Evolutionary conservation across 2,797 vertebrate genomes (phyloP), one percentile per base, ranked within the genome.

Genomic region (Rhabdophis nuchalis): DNA sequence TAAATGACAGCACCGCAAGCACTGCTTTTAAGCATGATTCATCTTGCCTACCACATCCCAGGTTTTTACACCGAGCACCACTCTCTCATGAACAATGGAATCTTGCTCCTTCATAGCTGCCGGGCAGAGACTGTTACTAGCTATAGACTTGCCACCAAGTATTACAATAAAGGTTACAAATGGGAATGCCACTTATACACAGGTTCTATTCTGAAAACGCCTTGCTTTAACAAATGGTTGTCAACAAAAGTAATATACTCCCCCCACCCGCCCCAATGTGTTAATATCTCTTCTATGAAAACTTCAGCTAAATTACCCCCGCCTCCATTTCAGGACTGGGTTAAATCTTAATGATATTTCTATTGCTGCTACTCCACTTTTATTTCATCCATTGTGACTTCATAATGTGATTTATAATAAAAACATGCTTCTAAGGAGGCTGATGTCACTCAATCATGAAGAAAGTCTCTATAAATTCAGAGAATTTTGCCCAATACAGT

Each of bases 161-260:
- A 97, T 96, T 97, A 98, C 96, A 97, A 97, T 97, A 98, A 98
- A 98, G 96, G 96, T 97, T 96, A 98, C 94, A 97, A 96, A 97
- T 97, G 97, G 96, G 97, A 97, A 97, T 97, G 96, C 96, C 96
- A 96, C 95, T 94, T 97, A 97, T 97, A 97, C 96, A 97, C 1
- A 29, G n/a, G 93, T 91, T 95, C 94, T 94, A 96, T 96, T 97
- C 94, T 89, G 95, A 95, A 97, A 96, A 92, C 93, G 96, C 93
- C 95, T 96, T 93, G 95, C 97, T 97, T 97, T 96, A 96, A 95
- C 96, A 97, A 97, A 97, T 95, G 96, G 96, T 95, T 58, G 96
- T 97, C 96, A 96, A 95, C 95, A 95, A 92, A 96, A 95, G 94
- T 91, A 95, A 95, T 96, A 93, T 86, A 93, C 97, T 96, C 95